phyloP scores from a whole-genome alignment of 1,140 invertebrate species.

The Antheraea pernyi region DNA sequence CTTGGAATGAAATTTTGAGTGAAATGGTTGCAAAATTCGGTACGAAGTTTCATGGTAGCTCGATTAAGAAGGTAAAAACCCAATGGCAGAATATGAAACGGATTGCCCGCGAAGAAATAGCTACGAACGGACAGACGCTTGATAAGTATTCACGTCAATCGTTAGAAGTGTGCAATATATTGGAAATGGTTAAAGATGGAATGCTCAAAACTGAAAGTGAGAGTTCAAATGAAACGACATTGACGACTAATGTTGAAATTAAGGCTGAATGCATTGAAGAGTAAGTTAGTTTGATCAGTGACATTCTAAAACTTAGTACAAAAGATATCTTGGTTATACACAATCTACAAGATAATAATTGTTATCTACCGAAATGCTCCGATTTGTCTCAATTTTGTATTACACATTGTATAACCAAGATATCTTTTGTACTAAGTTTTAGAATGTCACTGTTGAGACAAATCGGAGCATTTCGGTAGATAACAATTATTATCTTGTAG shows the following conservation, averaged over 20 bases:
- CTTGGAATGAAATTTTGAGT: slow-evolving; percentile 70
- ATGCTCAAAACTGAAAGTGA: slow-evolving; percentile 44
- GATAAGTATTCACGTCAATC: slow-evolving; percentile 57
- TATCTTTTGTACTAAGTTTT: no score
- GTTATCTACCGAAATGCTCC: no score
- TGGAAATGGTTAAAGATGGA: slow-evolving; percentile 60
- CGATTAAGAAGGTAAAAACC: slow-evolving; percentile 70
- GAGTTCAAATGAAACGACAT: slow-evolving; percentile 41
- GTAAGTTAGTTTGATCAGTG: slow-evolving; percentile 44
- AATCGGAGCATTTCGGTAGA: no score
- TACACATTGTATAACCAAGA: no score
- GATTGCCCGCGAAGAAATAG: slow-evolving; percentile 67
- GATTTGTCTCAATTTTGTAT: no score
- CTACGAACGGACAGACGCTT: slow-evolving; percentile 42
- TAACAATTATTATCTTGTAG: no score
- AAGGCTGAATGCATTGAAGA: slow-evolving; percentile 67
- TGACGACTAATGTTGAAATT: slow-evolving; percentile 61
- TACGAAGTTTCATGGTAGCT: slow-evolving; percentile 58
- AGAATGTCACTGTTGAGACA: no score
- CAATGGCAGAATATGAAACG: slow-evolving; percentile 77
- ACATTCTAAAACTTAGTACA: no score
- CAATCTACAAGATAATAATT: no score
- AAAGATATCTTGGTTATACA: no score
- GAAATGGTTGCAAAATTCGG: slow-evolving; percentile 58
- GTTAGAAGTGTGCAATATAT: slow-evolving; percentile 62